These are phyloP conservation scores for Calephelis perditalis DNA, from an alignment of 2,888 invertebrate genomes.

Conservation along the genomic window DNA sequence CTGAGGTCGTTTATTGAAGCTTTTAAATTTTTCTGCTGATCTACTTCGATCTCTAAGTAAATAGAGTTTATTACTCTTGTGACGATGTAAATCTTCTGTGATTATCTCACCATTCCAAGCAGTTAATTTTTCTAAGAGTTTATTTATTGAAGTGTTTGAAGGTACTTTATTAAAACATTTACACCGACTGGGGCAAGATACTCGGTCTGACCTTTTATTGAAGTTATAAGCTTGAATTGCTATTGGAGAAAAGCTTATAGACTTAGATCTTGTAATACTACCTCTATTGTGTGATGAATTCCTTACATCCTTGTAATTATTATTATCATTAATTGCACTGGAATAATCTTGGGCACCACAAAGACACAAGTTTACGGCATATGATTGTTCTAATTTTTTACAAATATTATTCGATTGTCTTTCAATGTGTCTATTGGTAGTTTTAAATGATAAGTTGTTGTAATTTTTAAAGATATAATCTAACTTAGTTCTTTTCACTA, in stretches of 20 bases:
- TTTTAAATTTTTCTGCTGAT: too few species aligned
- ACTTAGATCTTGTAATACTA: conserved; percentile 40
- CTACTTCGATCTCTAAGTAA: too few species aligned
- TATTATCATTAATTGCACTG: conserved; percentile 32
- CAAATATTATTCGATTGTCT: conserved; percentile 26
- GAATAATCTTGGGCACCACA: conserved; percentile 41
- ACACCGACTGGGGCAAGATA: conserved; percentile 40
- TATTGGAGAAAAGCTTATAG: conserved; percentile 31
- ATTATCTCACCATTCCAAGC: conserved; percentile 27
- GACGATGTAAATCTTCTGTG: not conserved
- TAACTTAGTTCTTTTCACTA: not conserved
- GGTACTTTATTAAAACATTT: conserved; percentile 58
- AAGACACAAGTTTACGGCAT: conserved; percentile 58
- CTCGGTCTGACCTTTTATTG: conserved; percentile 23
- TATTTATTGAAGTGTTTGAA: conserved; percentile 58
- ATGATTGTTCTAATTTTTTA: conserved; percentile 38
- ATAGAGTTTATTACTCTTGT: not conserved
- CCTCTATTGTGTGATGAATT: conserved; percentile 30
- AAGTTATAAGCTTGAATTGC: conserved; percentile 25
- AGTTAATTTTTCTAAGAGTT: conserved; percentile 46
- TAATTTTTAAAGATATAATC: conserved; percentile 14
- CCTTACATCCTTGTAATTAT: conserved; percentile 29
- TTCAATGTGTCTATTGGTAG: conserved; percentile 19
- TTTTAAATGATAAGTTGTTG: conserved; percentile 17
- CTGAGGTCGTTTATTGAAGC: not conserved